Evolutionary conservation across 2,888 invertebrate genomes (phyloP).

Genomic region (Drosophila suboccidentalis): DNA sequence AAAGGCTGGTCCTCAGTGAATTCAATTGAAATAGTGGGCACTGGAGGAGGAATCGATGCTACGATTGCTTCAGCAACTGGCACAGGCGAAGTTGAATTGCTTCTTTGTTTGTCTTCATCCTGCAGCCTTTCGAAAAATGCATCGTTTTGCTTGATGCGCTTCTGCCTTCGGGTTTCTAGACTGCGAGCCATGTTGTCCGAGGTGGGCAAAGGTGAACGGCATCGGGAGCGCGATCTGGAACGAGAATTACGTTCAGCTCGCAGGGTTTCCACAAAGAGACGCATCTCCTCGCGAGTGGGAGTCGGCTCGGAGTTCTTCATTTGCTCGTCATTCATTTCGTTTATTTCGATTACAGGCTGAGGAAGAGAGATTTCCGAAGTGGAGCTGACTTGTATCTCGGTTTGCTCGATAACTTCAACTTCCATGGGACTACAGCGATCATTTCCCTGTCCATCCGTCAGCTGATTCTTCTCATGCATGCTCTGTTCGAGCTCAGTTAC

Average conservation of each 20-base stretch:
- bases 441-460: slow-evolving; percentile 17
- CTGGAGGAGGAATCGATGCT: neutral
- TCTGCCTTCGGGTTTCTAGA: slow-evolving; percentile 54
- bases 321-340: slow-evolving; percentile 36
- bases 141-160: slow-evolving; percentile 67
- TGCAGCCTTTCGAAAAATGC: slow-evolving; percentile 56
- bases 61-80: neutral
- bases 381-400: neutral
- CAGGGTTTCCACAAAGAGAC: slow-evolving; percentile 60
- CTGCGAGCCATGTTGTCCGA: slow-evolving; percentile 72
- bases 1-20: slow-evolving; percentile 25
- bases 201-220: slow-evolving; percentile 73
- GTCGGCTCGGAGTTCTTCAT: slow-evolving; percentile 17
- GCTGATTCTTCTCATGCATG: slow-evolving; percentile 67
- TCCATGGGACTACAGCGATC: slow-evolving; percentile 36
- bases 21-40: slow-evolving; percentile 54
- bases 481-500: slow-evolving; percentile 30
- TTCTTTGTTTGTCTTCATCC: slow-evolving; percentile 19
- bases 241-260: slow-evolving; percentile 57
- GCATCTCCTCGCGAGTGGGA: slow-evolving; percentile 53
- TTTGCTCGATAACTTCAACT: slow-evolving; percentile 30
- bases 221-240: slow-evolving; percentile 44
- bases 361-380: slow-evolving; percentile 28
- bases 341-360: slow-evolving; percentile 64
- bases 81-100: slow-evolving; percentile 28